Evolutionary conservation across 1,140 invertebrate species (phyloP).

Genomic region (Leptonema lineaticorne): DNA sequence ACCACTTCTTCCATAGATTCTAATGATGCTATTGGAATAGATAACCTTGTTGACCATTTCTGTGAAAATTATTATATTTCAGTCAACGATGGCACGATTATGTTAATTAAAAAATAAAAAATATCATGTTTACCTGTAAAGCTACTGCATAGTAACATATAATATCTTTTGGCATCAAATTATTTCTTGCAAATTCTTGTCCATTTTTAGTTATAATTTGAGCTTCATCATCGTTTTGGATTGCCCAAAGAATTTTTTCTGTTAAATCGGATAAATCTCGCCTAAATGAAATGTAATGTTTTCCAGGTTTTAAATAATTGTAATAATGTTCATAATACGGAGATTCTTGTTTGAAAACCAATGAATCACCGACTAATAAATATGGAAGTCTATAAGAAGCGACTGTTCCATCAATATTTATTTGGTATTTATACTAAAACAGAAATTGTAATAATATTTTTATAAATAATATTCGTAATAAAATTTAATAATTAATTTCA

Average conservation of each 20-base stretch:
- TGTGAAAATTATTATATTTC: too few species aligned
- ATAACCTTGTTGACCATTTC: conserved; percentile 74
- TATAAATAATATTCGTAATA: not conserved
- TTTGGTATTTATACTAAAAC: conserved; percentile 91
- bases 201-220: conserved; percentile 71
- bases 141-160: conserved; percentile 87
- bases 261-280: conserved; percentile 79
- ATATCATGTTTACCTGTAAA: conserved; percentile 68
- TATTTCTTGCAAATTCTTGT: conserved; percentile 70
- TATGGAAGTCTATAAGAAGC: conserved; percentile 94
- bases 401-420: conserved; percentile 94
- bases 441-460: conserved; percentile 2
- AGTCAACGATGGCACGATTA: too few species aligned
- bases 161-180: conserved; percentile 83
- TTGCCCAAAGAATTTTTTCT: conserved; percentile 79
- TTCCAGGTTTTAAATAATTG: conserved; percentile 66
- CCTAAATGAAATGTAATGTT: conserved; percentile 85
- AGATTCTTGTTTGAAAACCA: conserved; percentile 92
- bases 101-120: too few species aligned
- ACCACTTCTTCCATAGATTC: conserved; percentile 75
- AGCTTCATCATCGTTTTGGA: conserved; percentile 72
- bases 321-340: conserved; percentile 96
- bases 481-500: not conserved
- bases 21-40: conserved; percentile 60
- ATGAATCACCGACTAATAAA: conserved; percentile 79